Conservation (phyloP, 2,888 invertebrate genomes). For the Spodoptera exigua region DNA sequence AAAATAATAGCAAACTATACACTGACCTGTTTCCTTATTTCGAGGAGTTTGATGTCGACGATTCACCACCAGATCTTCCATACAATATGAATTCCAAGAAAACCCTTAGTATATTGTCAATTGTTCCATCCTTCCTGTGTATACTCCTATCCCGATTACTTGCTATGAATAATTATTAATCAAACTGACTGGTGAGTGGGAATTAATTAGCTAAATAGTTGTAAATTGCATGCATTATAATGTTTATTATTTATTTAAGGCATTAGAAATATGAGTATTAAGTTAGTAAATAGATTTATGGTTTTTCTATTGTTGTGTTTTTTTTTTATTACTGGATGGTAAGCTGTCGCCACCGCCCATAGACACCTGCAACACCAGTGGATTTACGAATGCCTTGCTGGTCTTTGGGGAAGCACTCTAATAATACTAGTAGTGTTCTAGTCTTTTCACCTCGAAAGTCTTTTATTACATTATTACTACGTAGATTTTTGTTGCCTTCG, state of each 20-base stretch:
- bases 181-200: conserved; percentile 48
- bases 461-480: no score
- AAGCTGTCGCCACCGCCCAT: no score
- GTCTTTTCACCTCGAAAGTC: no score
- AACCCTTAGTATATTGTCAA: conserved; percentile 9
- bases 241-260: not conserved
- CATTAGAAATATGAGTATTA: no score
- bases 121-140: conserved; percentile 37
- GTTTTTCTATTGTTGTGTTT: no score
- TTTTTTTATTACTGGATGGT: no score
- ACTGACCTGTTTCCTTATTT: conserved; percentile 80
- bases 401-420: no score
- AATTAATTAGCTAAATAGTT: no score
- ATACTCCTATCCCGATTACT: conserved; percentile 17
- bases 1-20: conserved; percentile 70
- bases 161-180: conserved; percentile 25
- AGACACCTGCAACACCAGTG: no score
- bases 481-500: not conserved
- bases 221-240: not conserved
- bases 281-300: no score
- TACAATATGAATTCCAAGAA: conserved; percentile 63
- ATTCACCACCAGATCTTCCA: conserved; percentile 74
- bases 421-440: no score
- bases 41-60: conserved; percentile 77
- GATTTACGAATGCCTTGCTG: no score